These are phyloP conservation scores for Miichthys miiuy DNA, from an alignment of 2,797 vertebrate genomes.

Conservation along the genomic window DNA sequence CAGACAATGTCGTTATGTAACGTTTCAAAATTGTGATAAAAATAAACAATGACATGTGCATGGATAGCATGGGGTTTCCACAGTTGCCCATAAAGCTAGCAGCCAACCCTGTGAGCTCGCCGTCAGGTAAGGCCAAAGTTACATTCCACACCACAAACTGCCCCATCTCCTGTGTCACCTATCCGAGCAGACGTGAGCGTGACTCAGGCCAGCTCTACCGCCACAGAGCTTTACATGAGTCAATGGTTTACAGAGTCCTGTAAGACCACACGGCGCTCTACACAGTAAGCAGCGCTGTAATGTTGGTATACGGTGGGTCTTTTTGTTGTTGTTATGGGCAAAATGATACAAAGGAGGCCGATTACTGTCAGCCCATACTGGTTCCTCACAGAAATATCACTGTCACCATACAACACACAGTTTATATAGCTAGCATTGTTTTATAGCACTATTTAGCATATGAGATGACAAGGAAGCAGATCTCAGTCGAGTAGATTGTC, in stretches of 20 bases:
- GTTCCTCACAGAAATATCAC: not conserved
- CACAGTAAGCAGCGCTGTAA: not conserved
- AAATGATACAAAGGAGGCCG: not conserved
- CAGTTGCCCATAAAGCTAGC: slow-evolving; percentile 35
- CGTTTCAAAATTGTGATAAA: not conserved
- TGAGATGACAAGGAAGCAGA: not conserved
- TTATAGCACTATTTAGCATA: not conserved
- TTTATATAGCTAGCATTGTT: not conserved
- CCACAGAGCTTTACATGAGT: slow-evolving; percentile 16
- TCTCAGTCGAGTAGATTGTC: not conserved
- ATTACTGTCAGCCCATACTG: not conserved
- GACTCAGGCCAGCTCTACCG: not conserved
- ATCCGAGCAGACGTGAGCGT: slow-evolving; percentile 25
- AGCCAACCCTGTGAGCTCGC: slow-evolving; percentile 42
- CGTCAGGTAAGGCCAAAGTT: slow-evolving; percentile 47
- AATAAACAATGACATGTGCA: slow-evolving; percentile 10
- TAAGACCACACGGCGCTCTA: not conserved
- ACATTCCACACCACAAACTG: slow-evolving; percentile 52
- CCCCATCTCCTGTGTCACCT: slow-evolving; percentile 55
- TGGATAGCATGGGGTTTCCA: slow-evolving; percentile 26
- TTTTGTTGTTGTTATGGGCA: not conserved
- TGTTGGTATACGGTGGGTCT: not conserved
- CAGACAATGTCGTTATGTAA: not conserved
- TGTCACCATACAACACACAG: not conserved
- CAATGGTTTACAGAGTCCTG: slow-evolving; percentile 27